These are phyloP conservation scores for Hydractinia echinata DNA, from an alignment of 30 jellyfish, hydroid and myxozoan genomes.

Conservation along the genomic window DNA sequence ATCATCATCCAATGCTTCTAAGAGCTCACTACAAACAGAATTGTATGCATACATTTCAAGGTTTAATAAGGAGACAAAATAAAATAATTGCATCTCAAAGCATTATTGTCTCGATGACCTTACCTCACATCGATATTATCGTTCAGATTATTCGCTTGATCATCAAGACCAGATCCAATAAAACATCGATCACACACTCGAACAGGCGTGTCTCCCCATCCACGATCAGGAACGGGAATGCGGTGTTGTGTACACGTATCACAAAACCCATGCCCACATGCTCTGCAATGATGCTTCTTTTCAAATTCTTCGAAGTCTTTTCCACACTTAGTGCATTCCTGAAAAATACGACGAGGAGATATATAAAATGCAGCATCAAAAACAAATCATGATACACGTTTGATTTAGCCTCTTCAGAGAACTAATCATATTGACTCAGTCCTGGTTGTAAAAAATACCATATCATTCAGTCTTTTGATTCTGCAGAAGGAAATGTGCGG, in stretches of 20 bases:
- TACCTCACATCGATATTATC: constrained; percentile 40
- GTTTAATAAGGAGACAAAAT: neutral
- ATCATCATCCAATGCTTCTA: constrained; percentile 93
- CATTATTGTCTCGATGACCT: neutral
- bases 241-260: constrained; percentile 86
- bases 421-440: neutral
- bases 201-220: constrained; percentile 98
- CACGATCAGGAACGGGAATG: constrained; percentile 87
- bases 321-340: constrained; percentile 88
- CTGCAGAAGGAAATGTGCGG: no score
- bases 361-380: no score
- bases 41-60: no score
- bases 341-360: neutral
- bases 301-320: constrained; percentile 82
- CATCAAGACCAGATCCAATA: constrained; percentile 39
- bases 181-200: constrained; percentile 87
- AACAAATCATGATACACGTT: neutral
- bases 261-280: constrained; percentile 94
- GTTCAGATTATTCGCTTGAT: constrained; percentile 24
- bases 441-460: neutral
- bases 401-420: neutral
- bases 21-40: constrained; percentile 45
- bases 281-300: constrained; percentile 94
- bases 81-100: neutral
- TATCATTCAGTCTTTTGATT: neutral